Evolutionary conservation across 2,888 invertebrate species (phyloP), one percentile per base, ranked within the genome.

Genomic region (Epiperipatus broadwayi): DNA sequence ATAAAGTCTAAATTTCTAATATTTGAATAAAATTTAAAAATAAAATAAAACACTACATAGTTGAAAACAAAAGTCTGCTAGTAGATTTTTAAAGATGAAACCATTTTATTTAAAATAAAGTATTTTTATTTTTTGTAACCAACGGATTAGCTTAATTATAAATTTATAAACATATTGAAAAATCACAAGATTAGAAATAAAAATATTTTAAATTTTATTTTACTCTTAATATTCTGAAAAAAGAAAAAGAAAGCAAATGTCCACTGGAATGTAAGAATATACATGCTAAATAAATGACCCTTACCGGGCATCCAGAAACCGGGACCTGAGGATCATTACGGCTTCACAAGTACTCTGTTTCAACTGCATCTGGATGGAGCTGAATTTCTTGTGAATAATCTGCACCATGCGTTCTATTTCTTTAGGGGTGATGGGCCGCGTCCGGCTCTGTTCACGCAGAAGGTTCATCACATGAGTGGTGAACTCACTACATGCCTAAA

Each of bases 381-480:
- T 85, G 69, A 89, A 89, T 64, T 93, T 93, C 70, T 87, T 87
- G 66, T 91, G 89, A 50, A 93, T 93, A 51, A 93, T 93, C 63
- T 85, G 85, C 43, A 93, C 91, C 93, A 93, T 93, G 53, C 91
- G 75, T 63, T 97, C 95, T 52, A 99, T 97, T 66, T 99, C 97
- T 66, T 73, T 91, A 35, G 89, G 89, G 40, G 93, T 89, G 53
- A 97, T 95, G 38, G 95, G 95, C 51, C 95, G 70, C 49, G 93
- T 95, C 54, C 91, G 79, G 55, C 85, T 85, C 67, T 95, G 91
- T 64, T 95, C 89, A 41, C 91, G 68, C 47, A 95, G 69, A 51
- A 95, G 67, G 63, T 95, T 95, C 80, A 93, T 85, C 49, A 99
- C 97, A 65, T 99, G 97, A n/a, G 93, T 95, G 42, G 97, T 97